Base-by-base conservation (phyloP, 2,797 vertebrate genomes). In the Eutrigla gurnardus region DNA sequence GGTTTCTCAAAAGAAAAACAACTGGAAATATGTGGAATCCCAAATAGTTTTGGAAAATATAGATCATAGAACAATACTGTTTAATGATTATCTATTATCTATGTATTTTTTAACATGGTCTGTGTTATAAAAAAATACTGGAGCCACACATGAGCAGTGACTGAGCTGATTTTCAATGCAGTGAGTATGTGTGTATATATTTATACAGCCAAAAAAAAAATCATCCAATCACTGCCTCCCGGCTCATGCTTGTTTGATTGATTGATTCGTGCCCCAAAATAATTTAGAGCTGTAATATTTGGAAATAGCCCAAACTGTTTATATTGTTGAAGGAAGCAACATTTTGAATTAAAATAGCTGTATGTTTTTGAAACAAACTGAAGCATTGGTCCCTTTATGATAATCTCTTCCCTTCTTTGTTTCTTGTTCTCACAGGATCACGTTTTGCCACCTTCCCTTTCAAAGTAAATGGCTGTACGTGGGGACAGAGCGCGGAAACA, bases 391-490 rank as follows among this genome's bases (percentile, higher is more conserved):
- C 1, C 9, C 7, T 55, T 33, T 57, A 11, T 42, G 37, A 59
- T 11, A 0, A 9, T 73, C 43, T 54, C 9, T 73, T 17, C 75
- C 14, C 42, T 67, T 25, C 18, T 55, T 17, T 75, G 37, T 70
- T 65, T 78, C 52, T 81, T 50, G n/a, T 52, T 88, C 58, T 94
- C 75, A 25, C 91, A 99, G 98, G 95, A 97, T 99, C 95, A 98
- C 97, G 6, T 99, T 96, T 89, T 98, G 97, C 93, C 97, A 99
- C 93, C 96, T 99, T 75, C 98, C 98, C 80, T 99, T 99, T 95
- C 97, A 98, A 95, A 99, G 97, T 93, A 99, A 99, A 94, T 99
- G 98, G 98, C 96, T 99, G 69, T 99, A 99, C 17, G 97, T 99
- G 90, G 98, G 97, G 80, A 99, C 98, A 40, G 97, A 99, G 90